Base-by-base conservation (phyloP, 2,797 vertebrate genomes). In the Sebastolobus altivelis region DNA sequence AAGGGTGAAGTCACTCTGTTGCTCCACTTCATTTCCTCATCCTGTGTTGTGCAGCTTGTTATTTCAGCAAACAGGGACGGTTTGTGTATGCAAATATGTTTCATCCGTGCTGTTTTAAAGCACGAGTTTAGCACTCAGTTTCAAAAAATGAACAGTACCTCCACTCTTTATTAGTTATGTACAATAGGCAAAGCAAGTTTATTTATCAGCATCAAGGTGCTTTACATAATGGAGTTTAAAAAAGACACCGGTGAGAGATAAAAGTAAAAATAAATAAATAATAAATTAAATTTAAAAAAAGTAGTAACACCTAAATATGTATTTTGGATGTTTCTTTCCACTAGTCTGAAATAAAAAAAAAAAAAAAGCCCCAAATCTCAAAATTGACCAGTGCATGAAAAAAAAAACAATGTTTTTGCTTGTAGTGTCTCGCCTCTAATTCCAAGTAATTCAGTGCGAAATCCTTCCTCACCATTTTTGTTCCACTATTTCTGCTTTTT, bases 1-100 rank as follows among this genome's bases (percentile, higher is more conserved):
- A 93, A 71, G 49, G 75, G 75, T 77, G 83, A 85, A 85, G 89
- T 91, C 81, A 82, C 46, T 35, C 35, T 6, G 73, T 89, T 89
- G 87, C 86, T 77, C 73, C 71, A 89, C 82, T 74, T 89, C 71
- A 87, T 92, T 93, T 93, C 90, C 90, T 89, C 83, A 80, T 93
- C 89, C 83, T 87, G 88, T 82, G 80, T 25, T 59, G 79, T 67
- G 75, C 82, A 38, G 85, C 31, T 54, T 72, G 82, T 80, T 49
- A 2, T 67, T 78, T 83, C 76, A 84, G 69, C 63, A 70, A 12
- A 25, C 46, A 43, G 35, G 2, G 12, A 29, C 31, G 1, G 63
- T 16, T 33, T 8, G 11, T 46, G 3, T 31, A 70, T 46, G 66
- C 52, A 77, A 72, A 87, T 69, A 11, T 3, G 40, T 13, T 35